These are phyloP conservation scores for Micropterix aruncella DNA, from an alignment of 2,888 invertebrate genomes.

Conservation along the genomic window DNA sequence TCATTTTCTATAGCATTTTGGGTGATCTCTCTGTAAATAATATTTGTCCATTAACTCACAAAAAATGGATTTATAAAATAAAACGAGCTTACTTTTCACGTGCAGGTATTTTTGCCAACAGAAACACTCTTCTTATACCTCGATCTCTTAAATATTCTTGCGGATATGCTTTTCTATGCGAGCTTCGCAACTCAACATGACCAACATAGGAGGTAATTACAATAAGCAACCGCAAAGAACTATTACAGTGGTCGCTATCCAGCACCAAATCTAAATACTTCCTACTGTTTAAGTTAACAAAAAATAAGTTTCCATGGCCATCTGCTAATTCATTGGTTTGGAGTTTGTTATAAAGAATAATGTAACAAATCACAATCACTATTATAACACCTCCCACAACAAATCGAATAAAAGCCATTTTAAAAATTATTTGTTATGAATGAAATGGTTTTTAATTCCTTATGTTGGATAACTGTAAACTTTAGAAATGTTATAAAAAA, in stretches of 20 bases:
- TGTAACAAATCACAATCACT: no score
- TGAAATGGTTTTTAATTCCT: no score
- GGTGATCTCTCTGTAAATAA: conserved; percentile 23
- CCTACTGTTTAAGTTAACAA: no score
- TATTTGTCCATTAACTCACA: background rate
- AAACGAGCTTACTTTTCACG: conserved; percentile 26
- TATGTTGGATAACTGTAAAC: no score
- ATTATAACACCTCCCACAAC: no score
- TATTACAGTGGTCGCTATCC: background rate
- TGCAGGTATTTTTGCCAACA: conserved; percentile 45
- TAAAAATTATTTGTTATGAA: no score
- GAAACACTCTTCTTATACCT: conserved; percentile 50
- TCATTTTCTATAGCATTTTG: conserved; percentile 49
- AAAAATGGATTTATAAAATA: conserved; percentile 4
- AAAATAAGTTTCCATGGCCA: no score
- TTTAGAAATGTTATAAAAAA: no score
- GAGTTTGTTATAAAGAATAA: no score
- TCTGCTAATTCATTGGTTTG: no score
- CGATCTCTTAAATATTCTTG: conserved; percentile 38
- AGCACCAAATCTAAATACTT: background rate
- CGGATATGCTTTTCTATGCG: conserved; percentile 53
- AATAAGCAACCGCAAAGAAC: conserved; percentile 23
- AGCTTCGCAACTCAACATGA: conserved; percentile 52
- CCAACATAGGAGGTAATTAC: conserved; percentile 68
- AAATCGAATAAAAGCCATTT: no score